Evolutionary conservation across 37 sponge, comb jelly and placozoan species (phyloP).

Genomic region (Ianthella basta): DNA sequence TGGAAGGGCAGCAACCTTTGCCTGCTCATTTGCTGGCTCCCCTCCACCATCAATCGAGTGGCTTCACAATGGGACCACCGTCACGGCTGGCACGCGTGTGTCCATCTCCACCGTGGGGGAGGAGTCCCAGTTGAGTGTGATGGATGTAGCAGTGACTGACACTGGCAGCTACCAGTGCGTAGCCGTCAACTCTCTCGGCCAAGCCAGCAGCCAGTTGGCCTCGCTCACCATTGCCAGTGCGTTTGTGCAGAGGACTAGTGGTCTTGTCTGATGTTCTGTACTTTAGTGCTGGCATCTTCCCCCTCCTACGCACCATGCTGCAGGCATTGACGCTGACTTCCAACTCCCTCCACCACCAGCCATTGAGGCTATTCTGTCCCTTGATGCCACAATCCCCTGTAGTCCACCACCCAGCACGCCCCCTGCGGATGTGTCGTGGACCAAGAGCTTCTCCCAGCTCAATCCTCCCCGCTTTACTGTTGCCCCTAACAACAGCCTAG

Average conservation of each 20-base stretch:
- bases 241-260: slow-evolving; percentile 10
- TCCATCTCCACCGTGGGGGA: neutral
- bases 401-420: slow-evolving; percentile 65
- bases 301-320: neutral
- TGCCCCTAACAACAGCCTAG: slow-evolving; percentile 28
- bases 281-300: neutral
- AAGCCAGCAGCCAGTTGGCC: slow-evolving; percentile 38
- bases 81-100: neutral
- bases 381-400: slow-evolving; percentile 25
- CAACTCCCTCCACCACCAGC: slow-evolving; percentile 36
- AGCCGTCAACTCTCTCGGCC: slow-evolving; percentile 49
- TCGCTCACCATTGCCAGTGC: slow-evolving; percentile 58
- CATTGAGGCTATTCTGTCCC: slow-evolving; percentile 47
- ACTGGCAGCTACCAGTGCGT: slow-evolving; percentile 54
- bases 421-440: slow-evolving; percentile 63
- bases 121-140: slow-evolving; percentile 33
- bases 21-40: slow-evolving; percentile 56
- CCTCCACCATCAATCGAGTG: slow-evolving; percentile 63
- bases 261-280: neutral
- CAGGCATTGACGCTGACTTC: slow-evolving; percentile 51
- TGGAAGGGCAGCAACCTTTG: slow-evolving; percentile 38
- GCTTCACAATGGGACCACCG: slow-evolving; percentile 17
- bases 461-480: neutral
- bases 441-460: slow-evolving; percentile 20
- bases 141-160: slow-evolving; percentile 12